Evolutionary conservation across 1,140 invertebrate genomes (phyloP), one percentile per base, ranked within the genome.

Genomic region (Dufourea novaeangliae): DNA sequence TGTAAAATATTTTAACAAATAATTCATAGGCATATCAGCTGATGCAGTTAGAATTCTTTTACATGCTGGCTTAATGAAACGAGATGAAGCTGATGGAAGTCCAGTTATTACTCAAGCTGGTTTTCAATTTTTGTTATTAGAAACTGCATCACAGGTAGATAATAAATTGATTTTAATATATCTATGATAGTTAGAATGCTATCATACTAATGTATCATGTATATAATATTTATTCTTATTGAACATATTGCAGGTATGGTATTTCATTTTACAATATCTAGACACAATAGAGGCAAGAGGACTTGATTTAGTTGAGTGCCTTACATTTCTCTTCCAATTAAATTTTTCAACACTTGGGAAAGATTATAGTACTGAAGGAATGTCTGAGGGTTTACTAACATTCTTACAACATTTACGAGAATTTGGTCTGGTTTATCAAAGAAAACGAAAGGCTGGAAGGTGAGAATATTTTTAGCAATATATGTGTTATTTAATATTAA

Each of bases 361-460:
- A 95, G 98, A 99, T 93, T 99, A 99, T 88, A 98, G 97, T 86
- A 98, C 98, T 14, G 97, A 98, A 90, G 97, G 97, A 14, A 97
- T 99, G 96, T 97, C 94, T 88, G 96, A 97, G 86, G 95, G 96
- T 61, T 95, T 99, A 89, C 92, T 97, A 70, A 95, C 95, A 52
- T 99, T 99, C 90, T 92, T 99, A 67, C 98, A 99, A 92, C 98
- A 99, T 93, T 93, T 99, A 11, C 92, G 99, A 87, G 98, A 99
- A 92, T 98, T 99, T 93, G 99, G 98, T 39, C 94, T 99, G 41
- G 97, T 99, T 27, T 99, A 98, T 92, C 98, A 98, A 93, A 94
- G 98, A 89, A 98, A 98, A 86, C 82, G 92, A 17, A 93, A 93
- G 88, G 91, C 91, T 50, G 92, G 92, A 88, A 92, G 91, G 92